Evolutionary conservation across 1,140 invertebrate genomes (phyloP).

Genomic region (Daktulosphaira vitifoliae): DNA sequence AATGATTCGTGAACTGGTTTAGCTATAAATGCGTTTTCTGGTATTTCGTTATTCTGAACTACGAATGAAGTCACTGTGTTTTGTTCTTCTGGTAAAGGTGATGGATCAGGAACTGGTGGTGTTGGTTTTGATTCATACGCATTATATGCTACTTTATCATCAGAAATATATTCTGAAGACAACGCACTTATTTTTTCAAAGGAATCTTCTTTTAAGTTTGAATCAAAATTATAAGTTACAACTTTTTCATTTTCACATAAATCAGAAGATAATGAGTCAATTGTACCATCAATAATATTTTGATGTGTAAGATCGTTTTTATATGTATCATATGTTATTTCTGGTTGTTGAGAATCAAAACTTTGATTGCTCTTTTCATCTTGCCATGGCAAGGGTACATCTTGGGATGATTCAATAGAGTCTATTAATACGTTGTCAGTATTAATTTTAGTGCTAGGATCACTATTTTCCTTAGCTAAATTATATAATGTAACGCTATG

Average conservation of each 20-base stretch:
- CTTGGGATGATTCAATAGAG: not conserved
- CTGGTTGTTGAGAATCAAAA: not conserved
- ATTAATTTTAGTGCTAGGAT: not conserved
- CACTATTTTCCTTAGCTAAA: not conserved
- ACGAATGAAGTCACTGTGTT: no score
- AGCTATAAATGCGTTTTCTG: conserved; percentile 23
- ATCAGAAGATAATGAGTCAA: not conserved
- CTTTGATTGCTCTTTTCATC: conserved; percentile 2
- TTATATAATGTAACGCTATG: not conserved
- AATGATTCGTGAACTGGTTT: conserved; percentile 27
- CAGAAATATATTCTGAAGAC: not conserved
- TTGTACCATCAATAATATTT: not conserved
- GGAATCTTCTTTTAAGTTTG: not conserved
- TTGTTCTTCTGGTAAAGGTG: not conserved
- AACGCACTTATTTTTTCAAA: not conserved
- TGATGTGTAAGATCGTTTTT: not conserved
- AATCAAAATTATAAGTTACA: not conserved
- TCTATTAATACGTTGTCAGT: not conserved
- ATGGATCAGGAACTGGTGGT: not conserved
- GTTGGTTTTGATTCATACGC: not conserved
- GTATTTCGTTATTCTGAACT: not conserved
- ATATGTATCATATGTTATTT: no score
- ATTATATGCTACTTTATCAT: not conserved
- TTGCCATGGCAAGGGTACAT: not conserved
- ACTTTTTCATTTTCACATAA: not conserved